Conservation (phyloP, 2,888 invertebrate genomes). For the Pocota personata region DNA sequence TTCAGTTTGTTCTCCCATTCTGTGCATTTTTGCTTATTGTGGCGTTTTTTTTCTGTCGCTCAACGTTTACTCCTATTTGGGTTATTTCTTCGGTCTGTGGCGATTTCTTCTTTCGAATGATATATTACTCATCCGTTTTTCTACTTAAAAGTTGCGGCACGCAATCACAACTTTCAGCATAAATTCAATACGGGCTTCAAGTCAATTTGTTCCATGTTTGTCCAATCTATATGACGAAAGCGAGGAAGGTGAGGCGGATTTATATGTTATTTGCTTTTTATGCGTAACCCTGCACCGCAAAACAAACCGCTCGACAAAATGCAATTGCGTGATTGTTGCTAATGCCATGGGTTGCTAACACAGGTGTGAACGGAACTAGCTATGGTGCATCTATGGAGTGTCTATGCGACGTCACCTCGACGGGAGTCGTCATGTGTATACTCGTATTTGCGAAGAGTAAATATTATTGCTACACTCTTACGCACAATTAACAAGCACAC, state of each 20-base stretch:
- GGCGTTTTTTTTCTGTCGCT: conserved; percentile 26
- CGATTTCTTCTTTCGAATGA: conserved; percentile 39
- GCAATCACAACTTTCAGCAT: conserved; percentile 54
- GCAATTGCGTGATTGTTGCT: conserved; percentile 19
- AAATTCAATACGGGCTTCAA: conserved; percentile 2
- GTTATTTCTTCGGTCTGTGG: conserved; percentile 36
- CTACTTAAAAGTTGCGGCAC: conserved; percentile 64
- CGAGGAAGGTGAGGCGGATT: conserved; percentile 6
- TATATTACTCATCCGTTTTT: conserved; percentile 60
- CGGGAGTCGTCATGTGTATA: not conserved
- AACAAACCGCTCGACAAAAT: conserved; percentile 6
- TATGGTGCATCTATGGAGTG: conserved; percentile 24
- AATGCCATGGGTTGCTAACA: not conserved
- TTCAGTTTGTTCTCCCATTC: conserved; percentile 14
- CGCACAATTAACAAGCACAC: conserved; percentile 24
- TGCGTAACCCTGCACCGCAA: conserved; percentile 25
- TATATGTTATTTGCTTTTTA: conserved; percentile 7
- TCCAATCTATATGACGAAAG: conserved; percentile 43
- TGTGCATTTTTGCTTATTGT: conserved; percentile 28
- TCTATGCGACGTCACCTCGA: conserved; percentile 8
- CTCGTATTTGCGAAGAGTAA: conserved; percentile 1
- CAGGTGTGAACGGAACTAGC: conserved; percentile 23
- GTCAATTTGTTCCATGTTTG: conserved; percentile 17
- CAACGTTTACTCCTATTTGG: conserved; percentile 34
- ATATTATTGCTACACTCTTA: conserved; percentile 28